These are phyloP conservation scores for Xanthorhoe spadicearia DNA, from an alignment of 2,888 invertebrate species.

Conservation along the genomic window DNA sequence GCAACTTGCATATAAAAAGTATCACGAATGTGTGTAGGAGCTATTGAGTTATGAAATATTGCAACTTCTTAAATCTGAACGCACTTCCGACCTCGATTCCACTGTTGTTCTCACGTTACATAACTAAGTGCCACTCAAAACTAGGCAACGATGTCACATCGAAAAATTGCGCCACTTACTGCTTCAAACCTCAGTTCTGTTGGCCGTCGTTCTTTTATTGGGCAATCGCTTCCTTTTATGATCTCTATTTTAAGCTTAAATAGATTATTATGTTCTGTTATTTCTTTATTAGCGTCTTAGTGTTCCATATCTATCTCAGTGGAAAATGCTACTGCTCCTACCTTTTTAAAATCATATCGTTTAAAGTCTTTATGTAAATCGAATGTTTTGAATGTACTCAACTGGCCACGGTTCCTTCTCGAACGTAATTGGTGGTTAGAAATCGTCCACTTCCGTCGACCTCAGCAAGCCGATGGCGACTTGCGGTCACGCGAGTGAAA, in stretches of 20 bases:
- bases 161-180: slow-evolving; percentile 81
- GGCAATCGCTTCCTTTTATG: slow-evolving; percentile 37
- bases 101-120: slow-evolving; percentile 79
- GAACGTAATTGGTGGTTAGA: slow-evolving; percentile 65
- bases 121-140: slow-evolving; percentile 78
- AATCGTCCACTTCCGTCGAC: slow-evolving; percentile 77
- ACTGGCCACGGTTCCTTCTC: slow-evolving; percentile 54
- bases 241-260: slow-evolving; percentile 17
- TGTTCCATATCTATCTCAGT: not conserved
- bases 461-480: slow-evolving; percentile 57
- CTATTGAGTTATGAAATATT: slow-evolving; percentile 37
- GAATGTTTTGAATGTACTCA: slow-evolving; percentile 23
- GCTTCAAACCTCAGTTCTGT: slow-evolving; percentile 42
- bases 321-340: not conserved
- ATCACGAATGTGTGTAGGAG: slow-evolving; percentile 24
- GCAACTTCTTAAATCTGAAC: slow-evolving; percentile 52
- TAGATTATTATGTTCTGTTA: slow-evolving; percentile 5
- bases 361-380: not conserved
- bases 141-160: slow-evolving; percentile 84
- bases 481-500: slow-evolving; percentile 66
- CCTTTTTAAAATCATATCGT: not conserved
- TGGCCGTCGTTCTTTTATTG: slow-evolving; percentile 38
- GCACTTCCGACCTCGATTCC: slow-evolving; percentile 78
- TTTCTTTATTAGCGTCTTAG: not conserved
- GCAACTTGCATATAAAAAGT: slow-evolving; percentile 26